Evolutionary conservation across 2,113 vertebrate species (phyloP), one percentile per base, ranked within the genome.

Genomic region (Synodontis membranacea): DNA sequence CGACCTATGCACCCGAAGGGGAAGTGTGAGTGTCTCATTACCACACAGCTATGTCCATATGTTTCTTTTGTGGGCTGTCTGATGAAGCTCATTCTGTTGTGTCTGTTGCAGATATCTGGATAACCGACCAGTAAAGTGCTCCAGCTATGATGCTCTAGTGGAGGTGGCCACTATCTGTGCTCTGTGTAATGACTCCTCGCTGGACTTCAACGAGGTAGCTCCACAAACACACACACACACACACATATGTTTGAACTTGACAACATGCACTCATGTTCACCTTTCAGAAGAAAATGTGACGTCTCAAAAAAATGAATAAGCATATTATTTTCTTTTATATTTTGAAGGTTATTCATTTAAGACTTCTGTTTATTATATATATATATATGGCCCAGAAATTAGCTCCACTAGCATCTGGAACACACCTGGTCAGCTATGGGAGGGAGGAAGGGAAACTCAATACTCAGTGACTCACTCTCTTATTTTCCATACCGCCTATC

Each of bases 111-210:
- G 98, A 92, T 96, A 94, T 92, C 96, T 96, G 86, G 96, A 98
- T 92, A 96, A 96, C 79, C 97, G 97, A 90, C 86, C 72, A 42
- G 95, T 99, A 89, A 97, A 94, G 74, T 92, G 93, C 87, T 96
- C 96, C 86, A 94, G 97, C 17, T 97, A 96, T 56, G 98, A 99
- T 44, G 96, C 94, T 28, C 94, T 99, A 81, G 96, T 99, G 91
- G 98, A 99, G 93, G 86, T 99, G 84, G 97, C 98, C 56, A 99
- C 98, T 0, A 99, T 99, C 92, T 99, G 98, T 89, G 97, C 98
- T 0, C 94, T 99, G 83, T 99, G 98, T 90, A 99, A 99, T 28
- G 98, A 99, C 93, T 99, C 98, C 86, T 98, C 98, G 7, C 93
- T 99, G 96, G 98, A 99, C 94, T 99, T 95, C 90, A 99, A 99